These are phyloP conservation scores for Petroica traversi DNA, from an alignment of 2,113 vertebrate genomes.

Conservation along the genomic window DNA sequence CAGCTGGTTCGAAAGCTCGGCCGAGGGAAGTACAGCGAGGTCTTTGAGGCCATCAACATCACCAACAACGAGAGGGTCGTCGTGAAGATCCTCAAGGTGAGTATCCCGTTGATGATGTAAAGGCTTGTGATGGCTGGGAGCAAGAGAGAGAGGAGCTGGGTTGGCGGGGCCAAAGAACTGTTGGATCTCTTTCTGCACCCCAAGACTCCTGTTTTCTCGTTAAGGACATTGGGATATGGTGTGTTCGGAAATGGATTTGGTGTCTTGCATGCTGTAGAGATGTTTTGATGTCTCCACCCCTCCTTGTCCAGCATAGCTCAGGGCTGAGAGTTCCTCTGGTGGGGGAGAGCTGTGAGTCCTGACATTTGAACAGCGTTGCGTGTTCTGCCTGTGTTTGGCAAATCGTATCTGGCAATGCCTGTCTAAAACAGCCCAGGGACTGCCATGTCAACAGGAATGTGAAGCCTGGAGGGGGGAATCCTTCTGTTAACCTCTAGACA, in stretches of 20 bases:
- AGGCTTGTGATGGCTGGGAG: neutral
- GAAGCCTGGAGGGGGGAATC: neutral
- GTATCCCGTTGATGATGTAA: conserved; percentile 28
- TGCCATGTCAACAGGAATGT: neutral
- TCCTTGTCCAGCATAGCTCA: neutral
- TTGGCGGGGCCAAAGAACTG: neutral
- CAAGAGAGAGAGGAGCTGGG: accelerated
- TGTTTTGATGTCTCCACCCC: neutral
- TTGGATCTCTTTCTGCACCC: neutral
- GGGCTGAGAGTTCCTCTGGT: neutral
- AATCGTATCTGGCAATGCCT: neutral
- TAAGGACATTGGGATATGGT: accelerated
- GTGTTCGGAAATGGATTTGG: neutral
- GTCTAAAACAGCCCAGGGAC: neutral
- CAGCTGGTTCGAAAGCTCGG: conserved; percentile 96
- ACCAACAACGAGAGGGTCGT: conserved; percentile 98
- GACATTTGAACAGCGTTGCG: neutral
- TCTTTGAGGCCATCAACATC: conserved; percentile 98
- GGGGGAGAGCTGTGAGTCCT: neutral
- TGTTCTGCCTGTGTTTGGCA: neutral
- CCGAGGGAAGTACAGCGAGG: conserved; percentile 97
- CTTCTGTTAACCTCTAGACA: neutral
- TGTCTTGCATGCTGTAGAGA: accelerated
- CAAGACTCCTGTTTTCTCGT: neutral
- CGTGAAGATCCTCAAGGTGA: conserved; percentile 98